Evolutionary conservation across 2,888 invertebrate species (phyloP), one percentile per base, ranked within the genome.

Genomic region (Netelia fuscicornis): DNA sequence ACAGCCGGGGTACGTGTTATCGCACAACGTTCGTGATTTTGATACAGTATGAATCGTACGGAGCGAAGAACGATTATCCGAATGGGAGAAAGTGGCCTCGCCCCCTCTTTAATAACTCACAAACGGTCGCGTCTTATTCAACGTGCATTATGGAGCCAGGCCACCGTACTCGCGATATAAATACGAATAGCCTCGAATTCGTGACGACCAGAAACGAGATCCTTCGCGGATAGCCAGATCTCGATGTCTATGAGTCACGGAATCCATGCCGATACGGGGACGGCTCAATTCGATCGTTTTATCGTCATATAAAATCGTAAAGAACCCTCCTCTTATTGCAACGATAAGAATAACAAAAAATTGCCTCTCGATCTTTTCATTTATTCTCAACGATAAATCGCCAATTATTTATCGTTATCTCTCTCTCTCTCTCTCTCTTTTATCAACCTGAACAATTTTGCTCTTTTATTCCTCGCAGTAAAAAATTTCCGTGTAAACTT

Each of bases 81-180:
- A 81, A 70, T 79, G 76, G 82, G 84, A 86, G 87, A 87, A 87
- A 87, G 87, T 83, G 87, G 30, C 30, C 30, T 84, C 83, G 74
- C 84, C 86, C 87, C 86, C 84, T 81, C 62, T 86, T 71, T 81
- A 85, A 84, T 84, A 83, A 83, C 72, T 77, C 79, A 75, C 17
- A 80, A 76, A 71, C 85, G 37, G 67, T 67, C 60, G 67, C 85
- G 82, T 85, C 82, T 80, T 71, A 64, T 82, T 82, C 85, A 67
- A 72, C 75, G 71, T 74, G 67, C 30, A 30, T 62, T 58, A 58
- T 60, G 60, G 37, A 6, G 5, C 37, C 37, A 37, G 37, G 37
- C 37, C 37, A 37, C n/a, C 56, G 56, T 37, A 52, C 17, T 44
- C 72, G 37, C 23, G 37, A 5, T 60, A 70, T 56, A 30, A 76